phyloP scores from a whole-genome alignment of 2,888 invertebrate species.

The Papilio protenor region DNA sequence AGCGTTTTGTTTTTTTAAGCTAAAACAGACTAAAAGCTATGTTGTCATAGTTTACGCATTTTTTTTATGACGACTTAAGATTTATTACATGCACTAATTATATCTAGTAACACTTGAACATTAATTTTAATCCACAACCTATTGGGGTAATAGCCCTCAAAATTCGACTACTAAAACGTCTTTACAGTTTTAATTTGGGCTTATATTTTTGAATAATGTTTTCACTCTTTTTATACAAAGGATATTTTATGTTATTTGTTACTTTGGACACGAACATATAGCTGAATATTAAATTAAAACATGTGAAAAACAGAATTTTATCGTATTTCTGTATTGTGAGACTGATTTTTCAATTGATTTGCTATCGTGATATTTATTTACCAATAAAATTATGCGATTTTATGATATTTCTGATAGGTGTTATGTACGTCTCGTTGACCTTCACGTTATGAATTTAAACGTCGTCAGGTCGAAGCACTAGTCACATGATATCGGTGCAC shows the following conservation, averaged over 20 bases:
- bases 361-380: not conserved
- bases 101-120: not conserved
- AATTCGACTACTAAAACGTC: not conserved
- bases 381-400: not conserved
- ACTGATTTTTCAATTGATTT: not conserved
- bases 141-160: not conserved
- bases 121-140: not conserved
- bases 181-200: not conserved
- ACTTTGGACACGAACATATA: too few relatives aligned
- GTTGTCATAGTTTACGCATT: not conserved
- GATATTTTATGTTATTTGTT: not conserved
- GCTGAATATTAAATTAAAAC: too few relatives aligned
- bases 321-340: too few relatives aligned
- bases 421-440: constrained; percentile 24
- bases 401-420: constrained; percentile 5
- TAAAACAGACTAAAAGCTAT: not conserved
- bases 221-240: not conserved
- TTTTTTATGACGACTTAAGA: constrained; percentile 31
- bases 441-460: constrained; percentile 35
- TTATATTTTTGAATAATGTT: too few relatives aligned
- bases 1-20: not conserved
- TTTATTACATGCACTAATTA: not conserved
- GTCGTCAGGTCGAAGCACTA: constrained; percentile 16
- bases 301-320: too few relatives aligned
- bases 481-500: constrained; percentile 7